Evolutionary conservation across 2,797 vertebrate genomes (phyloP).

Genomic region (Chelon auratus): DNA sequence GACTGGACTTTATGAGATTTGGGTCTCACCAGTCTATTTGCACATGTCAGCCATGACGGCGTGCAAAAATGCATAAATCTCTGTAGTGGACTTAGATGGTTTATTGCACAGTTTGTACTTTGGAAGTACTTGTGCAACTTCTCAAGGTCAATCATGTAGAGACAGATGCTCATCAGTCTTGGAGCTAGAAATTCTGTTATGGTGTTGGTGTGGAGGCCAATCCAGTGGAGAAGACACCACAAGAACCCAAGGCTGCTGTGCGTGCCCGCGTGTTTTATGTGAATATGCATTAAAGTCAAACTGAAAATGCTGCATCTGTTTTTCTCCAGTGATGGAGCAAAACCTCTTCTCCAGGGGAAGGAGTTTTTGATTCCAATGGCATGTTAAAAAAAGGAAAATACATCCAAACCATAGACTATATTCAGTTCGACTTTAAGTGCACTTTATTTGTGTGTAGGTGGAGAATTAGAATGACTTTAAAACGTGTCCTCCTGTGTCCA

Average conservation of each 20-base stretch:
- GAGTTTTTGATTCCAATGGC: too few species aligned
- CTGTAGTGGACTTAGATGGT: not conserved
- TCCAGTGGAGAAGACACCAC: slow-evolving; percentile 84
- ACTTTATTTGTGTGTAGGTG: not conserved
- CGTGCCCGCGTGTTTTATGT: slow-evolving; percentile 45
- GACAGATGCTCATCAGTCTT: slow-evolving; percentile 24
- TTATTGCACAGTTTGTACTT: slow-evolving; percentile 10
- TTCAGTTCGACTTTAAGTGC: slow-evolving; percentile 48
- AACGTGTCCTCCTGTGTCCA: slow-evolving; percentile 75
- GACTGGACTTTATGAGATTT: slow-evolving; percentile 33
- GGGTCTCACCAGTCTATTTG: slow-evolving; percentile 2
- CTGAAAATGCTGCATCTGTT: slow-evolving; percentile 16
- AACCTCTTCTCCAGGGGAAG: too few species aligned
- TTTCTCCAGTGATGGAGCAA: not conserved
- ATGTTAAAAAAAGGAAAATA: not conserved
- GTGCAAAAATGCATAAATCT: not conserved
- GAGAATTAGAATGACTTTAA: slow-evolving; percentile 79
- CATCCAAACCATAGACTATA: too few species aligned
- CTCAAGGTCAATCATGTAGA: slow-evolving; percentile 20
- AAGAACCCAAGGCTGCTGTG: slow-evolving; percentile 80
- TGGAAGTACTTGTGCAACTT: slow-evolving; percentile 47
- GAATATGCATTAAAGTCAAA: slow-evolving; percentile 47
- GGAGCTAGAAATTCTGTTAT: slow-evolving; percentile 38
- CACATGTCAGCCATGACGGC: slow-evolving; percentile 2
- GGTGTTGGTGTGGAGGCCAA: slow-evolving; percentile 27